Conservation (phyloP, 2,888 invertebrate genomes). For the Helicoverpa assulta region DNA sequence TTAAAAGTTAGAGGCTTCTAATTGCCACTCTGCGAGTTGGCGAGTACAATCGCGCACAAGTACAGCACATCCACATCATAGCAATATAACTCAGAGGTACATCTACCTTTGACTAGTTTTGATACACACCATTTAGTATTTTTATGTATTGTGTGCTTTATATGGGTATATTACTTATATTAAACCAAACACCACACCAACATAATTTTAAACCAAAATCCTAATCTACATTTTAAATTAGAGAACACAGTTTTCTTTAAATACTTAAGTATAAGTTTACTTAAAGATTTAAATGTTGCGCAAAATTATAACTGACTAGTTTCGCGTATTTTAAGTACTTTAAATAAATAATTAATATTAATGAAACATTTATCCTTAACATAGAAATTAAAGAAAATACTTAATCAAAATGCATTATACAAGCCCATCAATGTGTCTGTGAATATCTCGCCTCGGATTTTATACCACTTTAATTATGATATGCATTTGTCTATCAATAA, state of each 20-base stretch:
- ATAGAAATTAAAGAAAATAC: slow-evolving; percentile 78
- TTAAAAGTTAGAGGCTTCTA: slow-evolving; percentile 50
- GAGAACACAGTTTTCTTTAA: slow-evolving; percentile 88
- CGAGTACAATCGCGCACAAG: slow-evolving; percentile 70
- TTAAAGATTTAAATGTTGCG: slow-evolving; percentile 88
- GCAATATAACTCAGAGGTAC: slow-evolving; percentile 77
- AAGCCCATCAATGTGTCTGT: slow-evolving; percentile 78
- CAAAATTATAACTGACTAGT: slow-evolving; percentile 91
- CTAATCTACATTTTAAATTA: slow-evolving; percentile 87
- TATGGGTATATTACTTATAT: slow-evolving; percentile 80
- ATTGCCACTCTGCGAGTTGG: slow-evolving; percentile 47
- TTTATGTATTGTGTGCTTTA: slow-evolving; percentile 78
- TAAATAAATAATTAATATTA: slow-evolving; percentile 89
- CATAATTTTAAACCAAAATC: slow-evolving; percentile 87
- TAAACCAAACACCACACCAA: slow-evolving; percentile 89
- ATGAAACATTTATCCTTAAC: slow-evolving; percentile 88
- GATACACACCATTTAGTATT: slow-evolving; percentile 82
- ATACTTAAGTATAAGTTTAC: slow-evolving; percentile 82
- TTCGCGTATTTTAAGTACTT: slow-evolving; percentile 90
- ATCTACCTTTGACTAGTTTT: slow-evolving; percentile 87
- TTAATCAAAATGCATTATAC: slow-evolving; percentile 86
- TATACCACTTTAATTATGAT: slow-evolving; percentile 81
- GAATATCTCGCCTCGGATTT: slow-evolving; percentile 73
- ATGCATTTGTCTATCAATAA: slow-evolving; percentile 88
- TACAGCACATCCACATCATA: slow-evolving; percentile 70